Percentiles rank a stretch among this genome's conserved stretches.
These are phyloP conservation scores for Melanerpes formicivorus DNA, from an alignment of 2,113 vertebrate species.

Conservation along the genomic window DNA sequence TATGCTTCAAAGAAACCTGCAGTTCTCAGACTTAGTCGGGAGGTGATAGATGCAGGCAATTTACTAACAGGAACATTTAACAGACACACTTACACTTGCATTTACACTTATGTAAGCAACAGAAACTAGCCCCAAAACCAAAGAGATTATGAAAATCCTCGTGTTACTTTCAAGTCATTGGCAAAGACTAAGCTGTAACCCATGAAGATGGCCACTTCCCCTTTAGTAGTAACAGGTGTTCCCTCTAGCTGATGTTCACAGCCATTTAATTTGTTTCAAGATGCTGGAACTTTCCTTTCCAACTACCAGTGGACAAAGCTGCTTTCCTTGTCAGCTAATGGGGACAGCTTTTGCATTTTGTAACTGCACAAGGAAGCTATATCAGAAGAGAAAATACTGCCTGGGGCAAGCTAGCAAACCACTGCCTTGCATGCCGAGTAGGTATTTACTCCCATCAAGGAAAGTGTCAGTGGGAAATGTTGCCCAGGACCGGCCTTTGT, in stretches of 20 bases:
- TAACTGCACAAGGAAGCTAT: rapidly evolving
- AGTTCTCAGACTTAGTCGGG: neutral
- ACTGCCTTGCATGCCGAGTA: rapidly evolving
- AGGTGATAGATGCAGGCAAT: neutral
- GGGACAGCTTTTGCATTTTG: neutral
- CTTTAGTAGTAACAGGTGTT: slow-evolving; percentile 51
- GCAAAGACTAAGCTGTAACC: neutral
- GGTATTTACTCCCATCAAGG: neutral
- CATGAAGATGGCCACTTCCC: slow-evolving; percentile 34
- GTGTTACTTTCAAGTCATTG: neutral
- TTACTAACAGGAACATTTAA: neutral
- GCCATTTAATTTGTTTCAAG: neutral
- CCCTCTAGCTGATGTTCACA: neutral
- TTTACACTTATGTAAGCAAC: neutral
- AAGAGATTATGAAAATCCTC: neutral
- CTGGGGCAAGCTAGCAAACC: neutral
- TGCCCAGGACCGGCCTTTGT: neutral
- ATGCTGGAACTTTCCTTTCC: neutral
- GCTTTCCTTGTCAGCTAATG: neutral
- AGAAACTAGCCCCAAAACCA: neutral
- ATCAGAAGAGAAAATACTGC: neutral
- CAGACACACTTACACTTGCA: neutral
- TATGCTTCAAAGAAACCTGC: neutral
- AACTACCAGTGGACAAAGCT: neutral
- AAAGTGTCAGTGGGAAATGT: neutral